These are phyloP conservation scores for Cybosia mesomella DNA, from an alignment of 2,888 invertebrate genomes.

Conservation along the genomic window DNA sequence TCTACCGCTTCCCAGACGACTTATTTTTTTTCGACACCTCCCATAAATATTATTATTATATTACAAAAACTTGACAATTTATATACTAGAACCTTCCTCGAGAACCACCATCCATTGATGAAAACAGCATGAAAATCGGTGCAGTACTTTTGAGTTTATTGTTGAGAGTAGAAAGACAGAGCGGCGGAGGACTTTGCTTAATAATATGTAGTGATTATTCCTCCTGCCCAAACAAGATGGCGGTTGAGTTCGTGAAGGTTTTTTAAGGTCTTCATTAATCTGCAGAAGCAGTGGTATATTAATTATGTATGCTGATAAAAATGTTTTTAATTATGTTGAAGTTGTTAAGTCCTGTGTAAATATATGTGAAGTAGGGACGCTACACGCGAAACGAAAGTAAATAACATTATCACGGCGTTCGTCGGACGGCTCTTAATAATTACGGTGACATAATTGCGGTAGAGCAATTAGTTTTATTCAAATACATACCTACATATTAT, in stretches of 20 bases:
- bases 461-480: conserved; percentile 7
- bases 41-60: too few species aligned
- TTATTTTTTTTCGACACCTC: too few species aligned
- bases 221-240: neutral
- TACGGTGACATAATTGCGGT: conserved; percentile 23
- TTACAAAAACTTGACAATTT: too few species aligned
- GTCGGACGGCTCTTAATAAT: conserved; percentile 36
- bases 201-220: too few species aligned
- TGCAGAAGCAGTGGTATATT: neutral
- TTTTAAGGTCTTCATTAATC: neutral
- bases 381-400: conserved; percentile 47
- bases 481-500: too few species aligned
- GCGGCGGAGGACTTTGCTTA: too few species aligned
- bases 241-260: neutral
- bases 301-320: neutral
- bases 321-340: conserved; percentile 3
- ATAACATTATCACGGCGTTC: conserved; percentile 41
- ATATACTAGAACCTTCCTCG: too few species aligned
- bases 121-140: too few species aligned
- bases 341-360: conserved; percentile 23
- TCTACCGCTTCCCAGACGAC: too few species aligned
- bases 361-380: conserved; percentile 20
- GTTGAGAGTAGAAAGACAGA: too few species aligned
- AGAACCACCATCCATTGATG: too few species aligned
- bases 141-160: too few species aligned